Evolutionary conservation across 1,140 invertebrate species (phyloP).

Genomic region (Rhynchophorus ferrugineus): DNA sequence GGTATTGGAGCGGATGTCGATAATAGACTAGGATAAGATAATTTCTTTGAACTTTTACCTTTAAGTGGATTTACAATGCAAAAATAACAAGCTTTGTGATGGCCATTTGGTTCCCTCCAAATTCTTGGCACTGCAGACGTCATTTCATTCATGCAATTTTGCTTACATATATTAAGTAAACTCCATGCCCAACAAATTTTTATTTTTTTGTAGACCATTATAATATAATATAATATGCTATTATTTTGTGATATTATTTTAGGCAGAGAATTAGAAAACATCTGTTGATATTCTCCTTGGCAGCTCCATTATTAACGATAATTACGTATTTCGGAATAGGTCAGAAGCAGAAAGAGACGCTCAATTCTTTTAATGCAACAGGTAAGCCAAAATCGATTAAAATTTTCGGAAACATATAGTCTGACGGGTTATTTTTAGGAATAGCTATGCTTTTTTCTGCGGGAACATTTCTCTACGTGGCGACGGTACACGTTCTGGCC

Average conservation of each 20-base stretch:
- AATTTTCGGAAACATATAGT: no score
- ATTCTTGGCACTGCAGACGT: no score
- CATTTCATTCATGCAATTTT: no score
- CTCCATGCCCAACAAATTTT: no score
- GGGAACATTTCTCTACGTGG: conserved; percentile 97
- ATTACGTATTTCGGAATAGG: conserved; percentile 91
- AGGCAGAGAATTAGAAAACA: conserved; percentile 79
- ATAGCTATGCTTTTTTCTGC: conserved; percentile 98
- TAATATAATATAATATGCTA: background rate
- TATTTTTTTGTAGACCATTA: no score
- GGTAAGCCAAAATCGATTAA: conserved; percentile 38
- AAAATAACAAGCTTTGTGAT: no score
- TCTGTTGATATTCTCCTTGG: conserved; percentile 86
- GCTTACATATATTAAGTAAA: no score
- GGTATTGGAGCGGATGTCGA: no score
- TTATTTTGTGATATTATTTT: conserved; percentile 17
- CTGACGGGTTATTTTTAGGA: conserved; percentile 59
- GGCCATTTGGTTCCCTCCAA: no score
- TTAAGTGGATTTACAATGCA: no score
- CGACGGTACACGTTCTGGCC: conserved; percentile 95
- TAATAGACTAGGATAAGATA: no score
- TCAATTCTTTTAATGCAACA: conserved; percentile 82
- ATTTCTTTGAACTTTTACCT: no score
- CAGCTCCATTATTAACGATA: conserved; percentile 84
- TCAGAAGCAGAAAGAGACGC: conserved; percentile 65